Evolutionary conservation across 2,797 vertebrate genomes (phyloP).

Genomic region (Martes flavigula): DNA sequence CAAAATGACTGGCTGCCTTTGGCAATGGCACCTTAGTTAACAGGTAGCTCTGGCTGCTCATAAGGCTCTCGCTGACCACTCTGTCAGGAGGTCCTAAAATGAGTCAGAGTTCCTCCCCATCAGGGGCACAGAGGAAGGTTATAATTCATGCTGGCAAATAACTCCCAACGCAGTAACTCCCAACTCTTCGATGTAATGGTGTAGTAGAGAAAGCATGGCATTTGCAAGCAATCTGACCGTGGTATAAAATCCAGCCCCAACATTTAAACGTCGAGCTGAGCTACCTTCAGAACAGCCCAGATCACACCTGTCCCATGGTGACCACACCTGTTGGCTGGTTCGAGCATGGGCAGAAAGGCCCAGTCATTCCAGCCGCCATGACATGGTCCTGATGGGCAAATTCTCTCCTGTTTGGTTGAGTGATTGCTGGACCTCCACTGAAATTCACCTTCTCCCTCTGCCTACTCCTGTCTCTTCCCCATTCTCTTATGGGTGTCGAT

Average conservation of each 20-base stretch:
- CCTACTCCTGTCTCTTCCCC: neutral
- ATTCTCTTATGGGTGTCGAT: neutral
- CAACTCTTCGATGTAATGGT: too few relatives aligned
- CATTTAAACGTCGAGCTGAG: neutral
- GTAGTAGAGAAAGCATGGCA: rapidly evolving
- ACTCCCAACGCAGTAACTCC: neutral
- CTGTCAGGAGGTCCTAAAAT: neutral
- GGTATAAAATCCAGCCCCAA: neutral
- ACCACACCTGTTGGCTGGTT: neutral
- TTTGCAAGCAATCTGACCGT: neutral
- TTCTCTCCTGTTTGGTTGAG: neutral
- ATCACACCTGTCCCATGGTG: neutral
- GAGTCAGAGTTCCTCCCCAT: neutral
- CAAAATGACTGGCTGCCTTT: neutral
- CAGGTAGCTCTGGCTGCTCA: neutral
- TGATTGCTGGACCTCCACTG: neutral
- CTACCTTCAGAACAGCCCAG: neutral
- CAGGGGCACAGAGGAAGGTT: neutral
- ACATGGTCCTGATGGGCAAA: neutral
- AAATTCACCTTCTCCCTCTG: neutral
- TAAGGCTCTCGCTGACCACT: neutral
- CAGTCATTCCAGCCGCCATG: rapidly evolving
- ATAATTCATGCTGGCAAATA: neutral
- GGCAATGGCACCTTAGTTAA: neutral
- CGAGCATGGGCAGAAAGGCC: neutral